These are phyloP conservation scores for Agriopis aurantiaria DNA, from an alignment of 2,888 invertebrate genomes.

Conservation along the genomic window DNA sequence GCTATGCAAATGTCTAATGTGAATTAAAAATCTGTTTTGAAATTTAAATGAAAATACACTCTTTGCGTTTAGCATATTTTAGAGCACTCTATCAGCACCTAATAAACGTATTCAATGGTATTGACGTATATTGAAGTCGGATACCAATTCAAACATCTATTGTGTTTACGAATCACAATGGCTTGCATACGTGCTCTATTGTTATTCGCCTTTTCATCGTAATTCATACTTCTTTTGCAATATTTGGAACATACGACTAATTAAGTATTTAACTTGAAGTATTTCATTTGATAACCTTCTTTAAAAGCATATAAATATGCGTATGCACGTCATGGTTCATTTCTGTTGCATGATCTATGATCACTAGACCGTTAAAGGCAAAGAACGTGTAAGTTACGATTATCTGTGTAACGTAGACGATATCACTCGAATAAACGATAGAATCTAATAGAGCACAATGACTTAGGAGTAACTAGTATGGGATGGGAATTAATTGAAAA, in stretches of 20 bases:
- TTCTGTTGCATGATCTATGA: background rate
- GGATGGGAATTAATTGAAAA: too few species aligned
- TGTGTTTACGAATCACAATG: constrained; percentile 31
- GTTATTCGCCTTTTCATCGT: constrained; percentile 24
- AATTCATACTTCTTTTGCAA: constrained; percentile 11
- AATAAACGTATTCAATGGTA: constrained; percentile 33
- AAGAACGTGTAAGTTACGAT: constrained; percentile 1
- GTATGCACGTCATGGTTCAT: background rate
- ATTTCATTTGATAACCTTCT: constrained; percentile 8
- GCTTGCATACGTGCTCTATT: constrained; percentile 26
- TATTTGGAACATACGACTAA: background rate
- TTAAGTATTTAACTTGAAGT: constrained; percentile 8
- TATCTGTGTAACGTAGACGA: background rate
- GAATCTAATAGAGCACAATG: background rate
- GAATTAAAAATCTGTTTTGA: background rate
- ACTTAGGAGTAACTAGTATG: too few species aligned
- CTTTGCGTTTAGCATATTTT: background rate
- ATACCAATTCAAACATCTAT: constrained; percentile 38
- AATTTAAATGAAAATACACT: background rate
- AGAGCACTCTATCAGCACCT: background rate
- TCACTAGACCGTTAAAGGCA: constrained; percentile 11
- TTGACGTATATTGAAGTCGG: constrained; percentile 38
- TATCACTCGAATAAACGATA: background rate
- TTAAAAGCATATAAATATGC: background rate
- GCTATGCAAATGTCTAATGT: too few species aligned